Evolutionary conservation across 2,888 invertebrate species (phyloP).

Genomic region (Epirrita christyi): DNA sequence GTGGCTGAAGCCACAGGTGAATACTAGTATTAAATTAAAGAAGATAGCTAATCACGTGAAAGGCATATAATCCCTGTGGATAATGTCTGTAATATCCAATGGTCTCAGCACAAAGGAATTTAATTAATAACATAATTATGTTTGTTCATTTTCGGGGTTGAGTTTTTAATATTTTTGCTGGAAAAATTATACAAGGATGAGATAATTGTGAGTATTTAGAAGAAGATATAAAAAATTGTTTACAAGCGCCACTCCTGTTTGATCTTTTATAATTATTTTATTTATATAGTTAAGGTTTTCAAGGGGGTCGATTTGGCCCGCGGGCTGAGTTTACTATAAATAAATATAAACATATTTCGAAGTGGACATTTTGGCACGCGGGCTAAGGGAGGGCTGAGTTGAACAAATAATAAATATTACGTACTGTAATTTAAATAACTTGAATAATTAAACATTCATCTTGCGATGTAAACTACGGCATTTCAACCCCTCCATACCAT

Average conservation of each 20-base stretch:
- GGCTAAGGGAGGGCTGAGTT: too few species aligned
- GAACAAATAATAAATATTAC: too few species aligned
- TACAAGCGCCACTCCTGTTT: background rate
- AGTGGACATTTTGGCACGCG: too few species aligned
- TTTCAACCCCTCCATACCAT: too few species aligned
- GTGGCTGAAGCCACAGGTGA: background rate
- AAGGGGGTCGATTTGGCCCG: too few species aligned
- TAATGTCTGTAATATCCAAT: slow-evolving; percentile 30
- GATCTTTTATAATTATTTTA: background rate
- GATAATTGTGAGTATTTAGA: slow-evolving; percentile 1
- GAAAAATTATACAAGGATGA: background rate
- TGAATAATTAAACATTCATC: too few species aligned
- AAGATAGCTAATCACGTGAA: slow-evolving; percentile 36
- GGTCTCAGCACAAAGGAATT: slow-evolving; percentile 16
- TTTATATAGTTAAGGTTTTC: background rate
- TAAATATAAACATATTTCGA: too few species aligned
- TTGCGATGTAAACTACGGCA: too few species aligned
- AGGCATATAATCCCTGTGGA: slow-evolving; percentile 36
- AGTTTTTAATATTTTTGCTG: slow-evolving; percentile 19
- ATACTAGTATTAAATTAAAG: background rate
- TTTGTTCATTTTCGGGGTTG: slow-evolving; percentile 31
- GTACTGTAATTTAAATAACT: too few species aligned
- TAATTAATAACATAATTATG: background rate
- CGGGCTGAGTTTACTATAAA: too few species aligned
- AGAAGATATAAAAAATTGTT: too few species aligned